Evolutionary conservation across 2,797 vertebrate species (phyloP).

Genomic region (Hafferia zeledoni): DNA sequence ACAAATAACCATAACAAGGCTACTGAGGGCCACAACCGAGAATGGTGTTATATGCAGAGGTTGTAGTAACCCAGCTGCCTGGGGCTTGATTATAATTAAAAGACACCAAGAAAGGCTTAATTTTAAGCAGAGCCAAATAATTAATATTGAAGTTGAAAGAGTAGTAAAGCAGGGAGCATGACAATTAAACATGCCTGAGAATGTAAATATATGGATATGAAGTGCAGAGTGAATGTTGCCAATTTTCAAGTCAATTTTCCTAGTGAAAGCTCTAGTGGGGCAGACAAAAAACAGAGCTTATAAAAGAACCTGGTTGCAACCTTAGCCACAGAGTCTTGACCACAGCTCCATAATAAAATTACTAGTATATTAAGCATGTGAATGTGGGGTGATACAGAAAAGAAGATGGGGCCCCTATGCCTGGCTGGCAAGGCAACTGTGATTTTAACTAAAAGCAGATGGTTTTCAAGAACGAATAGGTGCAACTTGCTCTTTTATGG

Average conservation of each 20-base stretch:
- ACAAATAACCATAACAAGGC: not conserved
- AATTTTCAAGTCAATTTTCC: constrained; percentile 66
- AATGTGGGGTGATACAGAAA: constrained; percentile 56
- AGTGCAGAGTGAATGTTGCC: constrained; percentile 29
- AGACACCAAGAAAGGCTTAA: constrained; percentile 28
- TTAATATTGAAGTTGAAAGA: constrained; percentile 50
- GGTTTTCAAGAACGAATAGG: constrained; percentile 45
- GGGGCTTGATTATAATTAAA: constrained; percentile 45
- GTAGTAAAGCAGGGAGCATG: constrained; percentile 22
- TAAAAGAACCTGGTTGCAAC: constrained; percentile 63
- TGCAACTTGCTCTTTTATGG: constrained; percentile 68
- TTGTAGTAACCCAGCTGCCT: not conserved
- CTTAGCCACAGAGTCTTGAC: constrained; percentile 63
- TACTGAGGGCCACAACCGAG: not conserved
- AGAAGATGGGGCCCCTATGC: constrained; percentile 59
- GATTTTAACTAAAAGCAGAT: constrained; percentile 70
- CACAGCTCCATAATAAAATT: constrained; percentile 70
- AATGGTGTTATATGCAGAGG: not conserved
- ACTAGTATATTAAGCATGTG: constrained; percentile 69
- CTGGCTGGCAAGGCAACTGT: constrained; percentile 49
- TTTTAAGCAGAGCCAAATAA: not conserved
- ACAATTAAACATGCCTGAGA: constrained; percentile 53
- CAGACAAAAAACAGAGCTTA: constrained; percentile 63
- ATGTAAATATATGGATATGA: constrained; percentile 51
- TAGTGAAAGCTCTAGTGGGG: constrained; percentile 42